Evolutionary conservation across 2,797 vertebrate genomes (phyloP).

Genomic region (Acipenser ruthenus): DNA sequence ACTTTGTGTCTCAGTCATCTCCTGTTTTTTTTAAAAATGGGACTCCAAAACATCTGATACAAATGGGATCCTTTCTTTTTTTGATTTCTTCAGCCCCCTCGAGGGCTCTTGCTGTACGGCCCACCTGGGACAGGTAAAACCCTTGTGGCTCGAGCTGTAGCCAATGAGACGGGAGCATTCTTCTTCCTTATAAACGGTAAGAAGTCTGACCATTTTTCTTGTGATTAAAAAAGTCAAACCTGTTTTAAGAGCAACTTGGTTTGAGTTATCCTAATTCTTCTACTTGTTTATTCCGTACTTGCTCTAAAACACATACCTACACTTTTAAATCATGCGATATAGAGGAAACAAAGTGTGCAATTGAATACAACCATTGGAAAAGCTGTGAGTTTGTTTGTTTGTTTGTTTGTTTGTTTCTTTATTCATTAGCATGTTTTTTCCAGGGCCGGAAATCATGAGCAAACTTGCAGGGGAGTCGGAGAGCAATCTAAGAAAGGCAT

Average conservation of each 20-base stretch:
- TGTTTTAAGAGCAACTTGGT: no score
- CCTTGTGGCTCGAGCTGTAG: constrained; percentile 61
- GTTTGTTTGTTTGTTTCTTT: no score
- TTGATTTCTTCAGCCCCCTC: constrained; percentile 46
- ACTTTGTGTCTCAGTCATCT: background rate
- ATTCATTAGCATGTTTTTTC: constrained; percentile 2
- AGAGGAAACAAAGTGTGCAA: no score
- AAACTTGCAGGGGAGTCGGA: constrained; percentile 46
- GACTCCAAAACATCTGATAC: background rate
- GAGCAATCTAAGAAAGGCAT: constrained; percentile 46
- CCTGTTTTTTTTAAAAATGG: background rate
- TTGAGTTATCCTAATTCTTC: no score
- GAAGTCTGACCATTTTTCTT: background rate
- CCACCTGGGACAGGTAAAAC: constrained; percentile 66
- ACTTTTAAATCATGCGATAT: no score
- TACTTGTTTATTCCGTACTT: no score
- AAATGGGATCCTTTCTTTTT: background rate
- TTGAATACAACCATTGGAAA: no score
- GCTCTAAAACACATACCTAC: no score
- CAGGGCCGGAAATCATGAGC: constrained; percentile 49
- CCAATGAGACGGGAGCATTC: constrained; percentile 65
- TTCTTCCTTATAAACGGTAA: constrained; percentile 64
- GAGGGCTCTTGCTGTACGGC: constrained; percentile 62
- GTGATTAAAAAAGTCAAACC: no score
- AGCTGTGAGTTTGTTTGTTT: no score